phyloP scores from a whole-genome alignment of 1,140 invertebrate genomes.

The Xylocopa sonorina region DNA sequence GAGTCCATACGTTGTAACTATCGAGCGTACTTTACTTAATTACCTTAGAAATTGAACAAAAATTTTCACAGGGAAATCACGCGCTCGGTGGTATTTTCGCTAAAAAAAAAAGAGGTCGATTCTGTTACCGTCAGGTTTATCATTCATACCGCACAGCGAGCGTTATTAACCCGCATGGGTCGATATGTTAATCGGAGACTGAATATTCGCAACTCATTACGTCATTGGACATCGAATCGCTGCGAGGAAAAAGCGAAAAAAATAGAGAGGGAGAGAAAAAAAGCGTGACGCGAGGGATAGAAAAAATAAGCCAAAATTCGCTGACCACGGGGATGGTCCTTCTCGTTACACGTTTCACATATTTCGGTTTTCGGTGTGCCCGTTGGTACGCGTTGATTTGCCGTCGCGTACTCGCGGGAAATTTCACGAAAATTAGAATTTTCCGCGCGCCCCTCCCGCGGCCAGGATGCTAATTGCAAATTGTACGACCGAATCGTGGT shows the following conservation, averaged over 20 bases:
- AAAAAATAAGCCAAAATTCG: neutral
- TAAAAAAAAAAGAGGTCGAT: neutral
- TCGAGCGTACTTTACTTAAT: no score
- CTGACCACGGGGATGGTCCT: neutral
- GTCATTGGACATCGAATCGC: neutral
- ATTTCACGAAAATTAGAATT: slow-evolving; percentile 9
- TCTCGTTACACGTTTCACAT: neutral
- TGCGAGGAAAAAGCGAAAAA: no score
- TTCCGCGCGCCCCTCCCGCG: neutral
- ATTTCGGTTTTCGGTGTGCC: neutral
- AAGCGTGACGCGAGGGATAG: no score
- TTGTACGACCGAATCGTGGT: neutral
- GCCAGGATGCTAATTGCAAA: neutral
- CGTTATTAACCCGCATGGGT: neutral
- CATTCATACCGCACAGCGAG: neutral
- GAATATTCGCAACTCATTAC: neutral
- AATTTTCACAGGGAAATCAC: neutral
- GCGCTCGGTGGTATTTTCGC: no score
- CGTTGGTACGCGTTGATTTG: neutral
- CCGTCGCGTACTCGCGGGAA: neutral
- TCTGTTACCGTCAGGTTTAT: neutral
- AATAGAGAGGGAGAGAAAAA: neutral
- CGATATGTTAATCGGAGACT: neutral
- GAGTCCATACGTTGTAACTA: neutral
- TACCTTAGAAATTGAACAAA: neutral